phyloP scores from a whole-genome alignment of 2,888 invertebrate genomes.

The Rotaria sp. region DNA sequence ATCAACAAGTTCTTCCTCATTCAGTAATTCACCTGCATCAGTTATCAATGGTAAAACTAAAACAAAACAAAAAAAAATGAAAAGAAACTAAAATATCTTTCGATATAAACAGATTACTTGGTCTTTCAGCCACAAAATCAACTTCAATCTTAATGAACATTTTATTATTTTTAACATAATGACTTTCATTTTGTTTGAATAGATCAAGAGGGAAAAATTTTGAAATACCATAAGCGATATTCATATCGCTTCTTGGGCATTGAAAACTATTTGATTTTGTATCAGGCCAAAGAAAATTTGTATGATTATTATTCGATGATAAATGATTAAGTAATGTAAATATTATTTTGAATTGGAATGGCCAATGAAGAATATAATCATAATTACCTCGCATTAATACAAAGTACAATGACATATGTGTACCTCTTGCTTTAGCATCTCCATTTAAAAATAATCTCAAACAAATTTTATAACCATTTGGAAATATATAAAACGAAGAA shows the following conservation, averaged over 20 bases:
- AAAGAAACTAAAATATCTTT: too few species aligned
- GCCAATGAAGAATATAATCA: neutral
- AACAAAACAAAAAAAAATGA: too few species aligned
- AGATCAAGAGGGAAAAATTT: neutral
- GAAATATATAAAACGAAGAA: neutral
- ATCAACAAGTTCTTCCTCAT: too few species aligned
- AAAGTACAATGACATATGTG: neutral
- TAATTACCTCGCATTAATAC: neutral
- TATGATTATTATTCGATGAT: neutral
- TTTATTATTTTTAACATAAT: neutral
- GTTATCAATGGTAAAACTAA: too few species aligned
- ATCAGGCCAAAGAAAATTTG: neutral
- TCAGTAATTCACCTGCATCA: too few species aligned
- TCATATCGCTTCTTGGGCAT: neutral
- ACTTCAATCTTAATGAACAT: neutral
- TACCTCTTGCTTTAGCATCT: neutral
- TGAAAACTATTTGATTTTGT: neutral
- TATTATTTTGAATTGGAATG: neutral
- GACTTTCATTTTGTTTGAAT: neutral
- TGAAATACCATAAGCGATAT: neutral
- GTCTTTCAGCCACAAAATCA: neutral
- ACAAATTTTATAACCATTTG: neutral
- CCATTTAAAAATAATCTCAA: neutral
- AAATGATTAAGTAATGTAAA: neutral
- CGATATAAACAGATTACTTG: too few species aligned